These are phyloP conservation scores for Odontamblyopus lacepedii DNA, from an alignment of 2,797 vertebrate species.

Conservation along the genomic window DNA sequence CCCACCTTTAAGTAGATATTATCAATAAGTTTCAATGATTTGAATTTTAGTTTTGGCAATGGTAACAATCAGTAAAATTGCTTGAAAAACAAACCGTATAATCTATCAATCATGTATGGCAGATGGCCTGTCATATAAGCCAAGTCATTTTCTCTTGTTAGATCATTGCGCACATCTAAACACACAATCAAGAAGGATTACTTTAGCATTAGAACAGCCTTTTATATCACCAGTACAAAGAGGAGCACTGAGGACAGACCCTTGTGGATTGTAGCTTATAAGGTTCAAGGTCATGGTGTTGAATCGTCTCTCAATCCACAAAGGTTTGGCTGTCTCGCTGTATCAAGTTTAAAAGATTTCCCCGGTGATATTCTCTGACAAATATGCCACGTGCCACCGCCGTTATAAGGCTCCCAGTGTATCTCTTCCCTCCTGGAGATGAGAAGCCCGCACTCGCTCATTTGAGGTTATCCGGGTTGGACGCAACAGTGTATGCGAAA, in stretches of 20 bases:
- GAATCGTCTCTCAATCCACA: conserved; percentile 44
- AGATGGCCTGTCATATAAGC: conserved; percentile 37
- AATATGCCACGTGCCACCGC: conserved; percentile 28
- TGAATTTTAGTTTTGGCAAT: not conserved
- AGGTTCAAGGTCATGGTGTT: conserved; percentile 46
- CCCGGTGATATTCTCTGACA: conserved; percentile 29
- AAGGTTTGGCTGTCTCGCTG: conserved; percentile 38
- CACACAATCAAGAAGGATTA: conserved; percentile 60
- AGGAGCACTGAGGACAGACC: conserved; percentile 42
- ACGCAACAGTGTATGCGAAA: conserved; percentile 38
- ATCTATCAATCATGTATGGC: conserved; percentile 11
- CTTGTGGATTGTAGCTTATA: conserved; percentile 44
- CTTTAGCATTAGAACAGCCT: conserved; percentile 43
- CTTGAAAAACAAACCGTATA: not conserved
- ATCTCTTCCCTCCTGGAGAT: conserved; percentile 17
- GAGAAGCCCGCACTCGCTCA: conserved; percentile 14
- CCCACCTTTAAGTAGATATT: not conserved
- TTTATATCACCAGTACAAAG: conserved; percentile 14
- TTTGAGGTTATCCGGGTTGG: conserved; percentile 25
- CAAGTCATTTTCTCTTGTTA: conserved; percentile 31
- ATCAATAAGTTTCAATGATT: not conserved
- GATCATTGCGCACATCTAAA: conserved; percentile 35
- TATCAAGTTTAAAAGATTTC: conserved; percentile 52
- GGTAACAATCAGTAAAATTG: not conserved
- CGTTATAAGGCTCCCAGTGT: conserved; percentile 24